Evolutionary conservation across 2,797 vertebrate genomes (phyloP).

Genomic region (Momotus momota): DNA sequence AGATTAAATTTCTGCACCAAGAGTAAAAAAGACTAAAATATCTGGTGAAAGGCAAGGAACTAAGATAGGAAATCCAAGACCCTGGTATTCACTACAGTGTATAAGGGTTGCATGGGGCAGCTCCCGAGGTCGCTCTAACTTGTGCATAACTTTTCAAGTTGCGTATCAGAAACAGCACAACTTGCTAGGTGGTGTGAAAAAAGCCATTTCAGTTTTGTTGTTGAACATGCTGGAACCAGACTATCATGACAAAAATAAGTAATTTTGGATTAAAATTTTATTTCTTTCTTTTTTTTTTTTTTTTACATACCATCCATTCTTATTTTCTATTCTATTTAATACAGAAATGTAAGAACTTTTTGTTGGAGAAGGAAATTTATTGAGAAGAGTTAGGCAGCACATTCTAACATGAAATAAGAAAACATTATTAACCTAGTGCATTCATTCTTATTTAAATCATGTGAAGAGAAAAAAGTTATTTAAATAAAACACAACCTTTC

Average conservation of each 20-base stretch:
- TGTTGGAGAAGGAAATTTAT: neutral
- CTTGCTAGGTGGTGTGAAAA: neutral
- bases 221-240: constrained; percentile 28
- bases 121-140: neutral
- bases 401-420: constrained; percentile 7
- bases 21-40: neutral
- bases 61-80: neutral
- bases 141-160: neutral
- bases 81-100: neutral
- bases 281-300: neutral
- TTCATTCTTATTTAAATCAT: neutral
- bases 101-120: neutral
- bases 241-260: constrained; percentile 24
- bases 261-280: constrained; percentile 26
- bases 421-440: constrained; percentile 25
- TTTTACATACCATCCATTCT: constrained; percentile 25
- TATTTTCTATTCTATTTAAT: constrained; percentile 46
- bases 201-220: neutral
- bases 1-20: neutral
- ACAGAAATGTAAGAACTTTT: constrained; percentile 32
- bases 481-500: neutral
- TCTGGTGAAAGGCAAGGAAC: neutral
- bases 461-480: neutral
- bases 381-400: neutral
- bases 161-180: neutral